Evolutionary conservation across 1,140 invertebrate species (phyloP).

Genomic region (Heliconius hewitsoni): DNA sequence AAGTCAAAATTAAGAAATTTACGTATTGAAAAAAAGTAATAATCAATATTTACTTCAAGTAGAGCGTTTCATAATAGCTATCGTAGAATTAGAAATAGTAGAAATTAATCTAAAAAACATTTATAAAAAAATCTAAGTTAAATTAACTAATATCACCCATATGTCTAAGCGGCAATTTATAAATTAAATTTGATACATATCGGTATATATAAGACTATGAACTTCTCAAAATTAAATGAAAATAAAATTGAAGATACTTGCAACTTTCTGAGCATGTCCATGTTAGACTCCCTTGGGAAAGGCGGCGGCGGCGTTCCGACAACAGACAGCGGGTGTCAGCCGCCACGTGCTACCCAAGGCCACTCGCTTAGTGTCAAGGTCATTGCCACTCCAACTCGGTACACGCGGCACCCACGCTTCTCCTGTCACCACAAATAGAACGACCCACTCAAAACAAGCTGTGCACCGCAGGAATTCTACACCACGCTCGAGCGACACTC

Average conservation of each 20-base stretch:
- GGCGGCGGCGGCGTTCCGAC: slow-evolving; percentile 79
- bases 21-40: not conserved
- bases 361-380: slow-evolving; percentile 81
- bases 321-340: slow-evolving; percentile 81
- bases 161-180: too few relatives aligned
- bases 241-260: slow-evolving; percentile 15
- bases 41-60: not conserved
- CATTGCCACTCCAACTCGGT: slow-evolving; percentile 78
- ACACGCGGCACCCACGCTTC: slow-evolving; percentile 79
- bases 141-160: too few relatives aligned
- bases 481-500: slow-evolving; percentile 38
- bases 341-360: slow-evolving; percentile 81
- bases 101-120: too few relatives aligned
- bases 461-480: slow-evolving; percentile 58
- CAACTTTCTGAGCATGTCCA: slow-evolving; percentile 63
- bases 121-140: too few relatives aligned
- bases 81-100: not conserved
- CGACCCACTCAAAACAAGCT: slow-evolving; percentile 69
- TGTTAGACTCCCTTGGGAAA: slow-evolving; percentile 77
- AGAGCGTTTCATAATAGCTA: not conserved
- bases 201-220: too few relatives aligned
- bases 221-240: not conserved
- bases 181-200: too few relatives aligned
- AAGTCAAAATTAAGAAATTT: not conserved
- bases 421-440: slow-evolving; percentile 80